Evolutionary conservation across 2,113 vertebrate species (phyloP).

Genomic region (Pungitius pungitius): DNA sequence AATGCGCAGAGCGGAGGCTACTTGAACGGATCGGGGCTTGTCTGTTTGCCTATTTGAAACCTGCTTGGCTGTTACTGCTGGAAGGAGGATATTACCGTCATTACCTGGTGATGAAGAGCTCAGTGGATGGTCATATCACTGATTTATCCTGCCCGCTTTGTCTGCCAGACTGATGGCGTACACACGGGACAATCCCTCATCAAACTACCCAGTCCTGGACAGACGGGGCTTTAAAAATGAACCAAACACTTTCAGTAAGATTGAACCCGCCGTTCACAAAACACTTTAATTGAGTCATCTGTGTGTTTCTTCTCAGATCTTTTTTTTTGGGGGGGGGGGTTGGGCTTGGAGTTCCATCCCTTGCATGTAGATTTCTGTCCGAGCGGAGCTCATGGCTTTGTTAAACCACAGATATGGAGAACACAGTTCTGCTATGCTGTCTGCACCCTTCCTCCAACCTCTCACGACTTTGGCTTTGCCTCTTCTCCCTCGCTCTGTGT

Average conservation of each 20-base stretch:
- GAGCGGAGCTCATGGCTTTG: conserved; percentile 27
- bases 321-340: not conserved
- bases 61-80: conserved; percentile 48
- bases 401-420: conserved; percentile 35
- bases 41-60: conserved; percentile 57
- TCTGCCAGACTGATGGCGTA: conserved; percentile 65
- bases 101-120: conserved; percentile 74
- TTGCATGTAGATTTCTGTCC: not conserved
- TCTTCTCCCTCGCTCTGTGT: conserved; percentile 31
- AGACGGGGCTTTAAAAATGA: conserved; percentile 62
- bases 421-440: conserved; percentile 18
- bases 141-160: conserved; percentile 69
- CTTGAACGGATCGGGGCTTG: not conserved
- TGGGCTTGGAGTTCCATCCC: not conserved
- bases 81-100: conserved; percentile 71
- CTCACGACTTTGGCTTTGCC: conserved; percentile 24
- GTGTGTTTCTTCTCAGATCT: conserved; percentile 1
- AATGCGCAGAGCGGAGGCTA: not conserved
- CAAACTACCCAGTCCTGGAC: conserved; percentile 62
- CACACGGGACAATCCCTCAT: conserved; percentile 62
- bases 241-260: conserved; percentile 54
- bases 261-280: conserved; percentile 43
- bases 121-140: conserved; percentile 70
- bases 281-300: conserved; percentile 64
- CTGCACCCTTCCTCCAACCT: conserved; percentile 34